Conservation (phyloP, 1,140 invertebrate species). For the Nasonia longicornis region DNA sequence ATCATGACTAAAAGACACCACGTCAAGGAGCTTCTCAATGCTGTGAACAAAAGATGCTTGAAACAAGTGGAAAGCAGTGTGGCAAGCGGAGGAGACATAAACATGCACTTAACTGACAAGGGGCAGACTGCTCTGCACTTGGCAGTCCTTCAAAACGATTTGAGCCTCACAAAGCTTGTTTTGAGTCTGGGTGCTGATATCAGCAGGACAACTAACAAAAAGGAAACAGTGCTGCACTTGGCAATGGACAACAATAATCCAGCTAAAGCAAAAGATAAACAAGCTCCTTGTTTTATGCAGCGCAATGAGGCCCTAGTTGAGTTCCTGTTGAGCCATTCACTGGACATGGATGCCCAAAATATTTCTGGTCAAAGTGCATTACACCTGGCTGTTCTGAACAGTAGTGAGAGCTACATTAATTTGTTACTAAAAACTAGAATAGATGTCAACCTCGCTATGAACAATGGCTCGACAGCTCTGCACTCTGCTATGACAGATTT, state of each 20-base stretch:
- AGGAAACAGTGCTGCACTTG: background rate
- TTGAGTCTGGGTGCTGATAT: background rate
- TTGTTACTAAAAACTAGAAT: background rate
- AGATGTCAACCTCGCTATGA: background rate
- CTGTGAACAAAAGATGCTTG: background rate
- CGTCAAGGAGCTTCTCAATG: background rate
- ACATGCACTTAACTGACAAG: background rate
- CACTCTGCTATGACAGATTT: background rate
- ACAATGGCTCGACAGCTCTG: constrained; percentile 7
- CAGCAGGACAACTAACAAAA: background rate
- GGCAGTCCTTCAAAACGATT: background rate
- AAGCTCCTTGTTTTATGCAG: background rate
- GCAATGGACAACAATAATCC: background rate
- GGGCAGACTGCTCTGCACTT: constrained; percentile 4
- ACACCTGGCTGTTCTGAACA: background rate
- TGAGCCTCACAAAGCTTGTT: background rate
- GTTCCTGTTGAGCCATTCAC: background rate
- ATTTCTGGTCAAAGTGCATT: background rate
- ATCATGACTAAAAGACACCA: background rate
- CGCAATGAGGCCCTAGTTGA: background rate
- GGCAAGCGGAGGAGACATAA: background rate
- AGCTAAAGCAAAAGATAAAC: background rate
- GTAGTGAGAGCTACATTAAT: background rate
- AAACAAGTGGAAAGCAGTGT: background rate
- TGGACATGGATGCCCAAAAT: background rate